phyloP scores from a whole-genome alignment of 2,113 vertebrate species.

The Odocoileus virginianus region DNA sequence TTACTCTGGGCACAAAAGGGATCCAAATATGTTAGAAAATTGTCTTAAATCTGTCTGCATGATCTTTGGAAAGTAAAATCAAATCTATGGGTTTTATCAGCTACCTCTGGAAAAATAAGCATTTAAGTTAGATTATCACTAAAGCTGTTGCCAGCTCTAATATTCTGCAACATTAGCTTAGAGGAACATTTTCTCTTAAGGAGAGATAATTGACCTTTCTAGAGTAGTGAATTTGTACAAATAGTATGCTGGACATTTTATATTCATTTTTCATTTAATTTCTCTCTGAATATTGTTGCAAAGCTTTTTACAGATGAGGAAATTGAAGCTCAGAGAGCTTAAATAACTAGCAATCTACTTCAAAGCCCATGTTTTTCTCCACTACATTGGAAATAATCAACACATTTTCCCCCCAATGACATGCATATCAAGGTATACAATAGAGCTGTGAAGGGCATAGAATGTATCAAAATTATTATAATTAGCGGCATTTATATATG shows the following conservation, averaged over 20 bases:
- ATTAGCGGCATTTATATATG: not conserved
- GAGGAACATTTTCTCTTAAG: not conserved
- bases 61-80: not conserved
- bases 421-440: not conserved
- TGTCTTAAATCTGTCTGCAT: not conserved
- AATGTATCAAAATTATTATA: conserved; percentile 7
- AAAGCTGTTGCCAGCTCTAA: not conserved
- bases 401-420: not conserved
- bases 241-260: not conserved
- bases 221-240: not conserved
- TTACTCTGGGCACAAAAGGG: not conserved
- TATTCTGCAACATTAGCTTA: not conserved
- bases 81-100: not conserved
- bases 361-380: not conserved
- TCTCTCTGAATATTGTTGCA: not conserved
- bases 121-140: not conserved
- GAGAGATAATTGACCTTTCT: not conserved
- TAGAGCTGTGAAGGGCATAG: not conserved
- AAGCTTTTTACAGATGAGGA: not conserved
- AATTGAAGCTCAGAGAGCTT: not conserved
- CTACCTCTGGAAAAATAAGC: not conserved
- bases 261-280: not conserved
- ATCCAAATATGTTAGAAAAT: not conserved
- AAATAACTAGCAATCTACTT: not conserved
- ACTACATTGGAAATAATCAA: not conserved